Base-by-base conservation (phyloP, 2,888 invertebrate species). In the Idaea straminata region DNA sequence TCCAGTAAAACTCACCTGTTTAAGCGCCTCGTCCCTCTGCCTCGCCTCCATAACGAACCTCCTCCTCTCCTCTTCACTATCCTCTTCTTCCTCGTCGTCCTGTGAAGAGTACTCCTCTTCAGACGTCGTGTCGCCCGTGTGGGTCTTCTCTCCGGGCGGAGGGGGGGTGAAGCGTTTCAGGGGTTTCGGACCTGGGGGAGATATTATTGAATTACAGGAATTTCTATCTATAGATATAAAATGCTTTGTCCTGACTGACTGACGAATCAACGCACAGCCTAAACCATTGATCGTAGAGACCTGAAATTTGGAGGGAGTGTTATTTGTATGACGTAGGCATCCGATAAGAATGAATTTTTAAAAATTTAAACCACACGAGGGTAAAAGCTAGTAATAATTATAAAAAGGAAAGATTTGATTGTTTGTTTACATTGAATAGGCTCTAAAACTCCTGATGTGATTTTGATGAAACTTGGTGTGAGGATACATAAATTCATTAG, bases 91-190 rank as follows among this genome's bases (percentile, higher is more conserved):
- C 25, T 92, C 78, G 13, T 88, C 88, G 60, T 91, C 90, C 57
- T 77, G 79, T 0, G 79, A 79, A 7, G 89, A 87, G 63, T 93
- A 93, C 35, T 94, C 88, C 72, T 90, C 93, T 16, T 88, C 91
- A 4, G 92, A 92, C 5, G 87, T 80, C 74, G 88, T 82, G 76
- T 92, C 93, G 0, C 72, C 74, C 35, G 82, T 83, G 67, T 86
- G 88, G 71, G 92, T 94, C 77, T 93, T 93, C 75, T 91, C 92
- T 5, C 93, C 94, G 73, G 97, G 97, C 15, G 97, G 97, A 0
- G 98, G 98, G 1, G 98, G 98, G 0, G 98, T 98, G 87, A 98
- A 98, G 67, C 97, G 93, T 85, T 98, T 98, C 69, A 98, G 86
- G 0, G 98, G 98, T 82, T 97, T 97, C 0, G 96, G 97, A 13